These are phyloP conservation scores for Harmothoe impar DNA, from an alignment of 2,888 invertebrate species.

Conservation along the genomic window DNA sequence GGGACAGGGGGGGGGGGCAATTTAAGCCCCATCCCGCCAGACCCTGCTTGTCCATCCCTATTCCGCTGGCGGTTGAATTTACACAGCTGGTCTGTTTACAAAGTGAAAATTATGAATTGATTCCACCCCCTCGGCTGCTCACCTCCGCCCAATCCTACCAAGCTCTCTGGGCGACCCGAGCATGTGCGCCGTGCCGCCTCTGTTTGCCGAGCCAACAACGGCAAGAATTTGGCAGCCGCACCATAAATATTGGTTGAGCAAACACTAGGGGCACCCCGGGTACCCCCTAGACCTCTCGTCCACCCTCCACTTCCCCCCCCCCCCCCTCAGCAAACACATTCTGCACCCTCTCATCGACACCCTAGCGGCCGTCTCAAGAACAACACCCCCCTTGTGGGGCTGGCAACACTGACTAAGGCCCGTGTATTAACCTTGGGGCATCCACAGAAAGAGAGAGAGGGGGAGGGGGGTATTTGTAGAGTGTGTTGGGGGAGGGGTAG, in stretches of 20 bases:
- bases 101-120: conserved; percentile 51
- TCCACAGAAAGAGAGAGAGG: too few species aligned
- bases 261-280: neutral
- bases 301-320: neutral
- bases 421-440: neutral
- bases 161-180: neutral
- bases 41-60: neutral
- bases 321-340: conserved; percentile 17
- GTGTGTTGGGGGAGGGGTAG: neutral
- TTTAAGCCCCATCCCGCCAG: neutral
- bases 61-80: neutral
- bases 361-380: conserved; percentile 22
- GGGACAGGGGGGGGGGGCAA: neutral
- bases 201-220: conserved; percentile 47
- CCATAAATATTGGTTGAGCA: conserved; percentile 37
- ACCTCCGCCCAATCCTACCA: neutral
- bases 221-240: conserved; percentile 51
- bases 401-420: conserved; percentile 18
- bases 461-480: neutral
- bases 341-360: conserved; percentile 42
- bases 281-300: neutral
- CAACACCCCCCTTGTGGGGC: neutral
- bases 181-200: conserved; percentile 1
- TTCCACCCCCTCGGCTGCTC: neutral
- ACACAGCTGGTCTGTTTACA: conserved; percentile 41